phyloP scores from a whole-genome alignment of 2,888 invertebrate species.

The Aspidiotus rigidus region DNA sequence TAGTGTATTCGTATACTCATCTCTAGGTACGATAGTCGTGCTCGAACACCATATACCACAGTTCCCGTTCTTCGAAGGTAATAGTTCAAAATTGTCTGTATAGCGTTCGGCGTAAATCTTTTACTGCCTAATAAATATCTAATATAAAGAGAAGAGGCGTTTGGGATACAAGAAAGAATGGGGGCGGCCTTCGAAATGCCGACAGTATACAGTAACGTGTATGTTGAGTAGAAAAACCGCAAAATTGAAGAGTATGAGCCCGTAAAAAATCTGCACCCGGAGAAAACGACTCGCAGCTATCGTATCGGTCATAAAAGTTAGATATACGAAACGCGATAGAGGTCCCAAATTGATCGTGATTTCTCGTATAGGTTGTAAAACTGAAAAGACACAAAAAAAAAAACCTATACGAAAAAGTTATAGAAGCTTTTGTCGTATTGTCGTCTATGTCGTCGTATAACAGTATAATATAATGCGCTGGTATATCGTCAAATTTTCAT shows the following conservation, averaged over 20 bases:
- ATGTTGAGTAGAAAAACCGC: constrained; percentile 24
- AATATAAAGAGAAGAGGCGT: constrained; percentile 22
- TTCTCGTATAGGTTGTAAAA: constrained; percentile 6
- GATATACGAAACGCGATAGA: constrained; percentile 32
- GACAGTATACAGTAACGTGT: neutral
- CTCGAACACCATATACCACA: no score
- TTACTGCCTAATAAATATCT: constrained; percentile 33
- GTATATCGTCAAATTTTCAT: constrained; percentile 13
- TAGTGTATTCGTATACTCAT: constrained; percentile 24
- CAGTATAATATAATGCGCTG: neutral
- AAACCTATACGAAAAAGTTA: constrained; percentile 6
- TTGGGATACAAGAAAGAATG: neutral
- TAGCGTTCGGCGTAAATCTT: constrained; percentile 28
- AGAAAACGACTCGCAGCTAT: constrained; percentile 3
- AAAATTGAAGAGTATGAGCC: constrained; percentile 29
- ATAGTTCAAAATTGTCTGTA: constrained; percentile 27
- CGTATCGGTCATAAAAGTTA: constrained; percentile 31
- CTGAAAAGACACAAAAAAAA: neutral
- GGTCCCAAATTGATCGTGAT: constrained; percentile 33
- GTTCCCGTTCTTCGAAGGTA: constrained; percentile 7
- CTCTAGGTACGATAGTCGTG: no score
- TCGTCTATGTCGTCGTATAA: constrained; percentile 7
- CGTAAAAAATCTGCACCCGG: constrained; percentile 31
- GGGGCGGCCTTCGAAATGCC: neutral
- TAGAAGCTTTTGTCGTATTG: constrained; percentile 13